Percentiles rank a stretch among this genome's conserved stretches.
Conservation (phyloP, 2,113 vertebrate species). For the Actenoides lindsayi region DNA sequence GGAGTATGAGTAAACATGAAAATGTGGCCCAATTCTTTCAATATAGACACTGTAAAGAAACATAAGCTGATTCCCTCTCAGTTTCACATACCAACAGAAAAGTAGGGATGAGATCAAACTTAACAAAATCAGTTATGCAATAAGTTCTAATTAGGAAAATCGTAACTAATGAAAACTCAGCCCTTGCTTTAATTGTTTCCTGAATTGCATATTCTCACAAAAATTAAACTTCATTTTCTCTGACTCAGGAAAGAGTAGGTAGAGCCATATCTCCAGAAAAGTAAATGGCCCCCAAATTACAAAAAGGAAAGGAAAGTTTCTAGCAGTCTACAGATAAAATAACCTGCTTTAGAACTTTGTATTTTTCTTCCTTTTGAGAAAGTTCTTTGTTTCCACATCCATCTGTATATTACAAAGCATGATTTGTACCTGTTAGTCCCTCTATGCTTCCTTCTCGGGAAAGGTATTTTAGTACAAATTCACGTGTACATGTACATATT, state of each 20-base stretch:
- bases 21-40: background rate
- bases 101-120: background rate
- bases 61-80: background rate
- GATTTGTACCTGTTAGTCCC: background rate
- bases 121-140: background rate
- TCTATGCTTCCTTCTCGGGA: background rate
- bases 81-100: background rate
- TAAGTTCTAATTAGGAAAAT: background rate
- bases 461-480: background rate
- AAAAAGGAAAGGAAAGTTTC: background rate
- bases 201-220: background rate
- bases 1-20: background rate
- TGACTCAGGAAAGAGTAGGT: background rate
- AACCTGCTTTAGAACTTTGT: background rate
- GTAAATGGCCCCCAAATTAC: background rate
- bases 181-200: background rate
- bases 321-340: background rate
- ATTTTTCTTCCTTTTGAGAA: background rate
- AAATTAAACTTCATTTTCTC: background rate
- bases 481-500: background rate
- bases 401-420: background rate
- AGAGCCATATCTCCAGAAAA: background rate
- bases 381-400: background rate
- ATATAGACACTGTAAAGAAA: background rate
- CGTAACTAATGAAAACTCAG: background rate